Percentiles rank a stretch among this genome's conserved stretches.
phyloP scores from a whole-genome alignment of 2,888 invertebrate genomes.

The Desoria tigrina region DNA sequence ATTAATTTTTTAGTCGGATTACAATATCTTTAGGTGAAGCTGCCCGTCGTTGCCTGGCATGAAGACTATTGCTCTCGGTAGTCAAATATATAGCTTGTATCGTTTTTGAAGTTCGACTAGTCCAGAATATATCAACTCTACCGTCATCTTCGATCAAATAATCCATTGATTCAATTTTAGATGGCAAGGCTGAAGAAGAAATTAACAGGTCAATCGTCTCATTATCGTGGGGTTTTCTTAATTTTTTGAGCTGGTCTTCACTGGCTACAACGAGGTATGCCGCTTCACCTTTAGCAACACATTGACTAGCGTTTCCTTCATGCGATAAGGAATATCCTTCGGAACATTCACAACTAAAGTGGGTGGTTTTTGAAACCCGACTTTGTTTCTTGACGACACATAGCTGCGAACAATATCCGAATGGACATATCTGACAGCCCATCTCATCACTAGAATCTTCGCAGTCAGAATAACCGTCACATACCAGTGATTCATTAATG shows the following conservation, averaged over 20 bases:
- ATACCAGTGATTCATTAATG: background rate
- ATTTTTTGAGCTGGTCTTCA: slow-evolving; percentile 61
- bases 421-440: slow-evolving; percentile 63
- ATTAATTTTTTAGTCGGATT: slow-evolving; percentile 13
- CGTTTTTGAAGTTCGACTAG: slow-evolving; percentile 36
- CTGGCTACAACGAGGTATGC: slow-evolving; percentile 69
- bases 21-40: slow-evolving; percentile 3
- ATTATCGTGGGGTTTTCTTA: slow-evolving; percentile 60
- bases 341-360: slow-evolving; percentile 66
- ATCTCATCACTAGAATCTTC: slow-evolving; percentile 57
- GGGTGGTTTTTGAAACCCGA: slow-evolving; percentile 53
- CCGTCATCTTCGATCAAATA: slow-evolving; percentile 45
- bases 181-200: slow-evolving; percentile 56
- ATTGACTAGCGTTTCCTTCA: slow-evolving; percentile 54
- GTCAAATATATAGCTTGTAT: slow-evolving; percentile 39
- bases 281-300: slow-evolving; percentile 60
- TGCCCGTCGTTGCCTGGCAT: slow-evolving; percentile 25
- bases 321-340: slow-evolving; percentile 61
- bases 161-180: slow-evolving; percentile 63
- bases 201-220: slow-evolving; percentile 51
- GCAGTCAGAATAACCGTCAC: background rate
- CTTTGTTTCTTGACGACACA: slow-evolving; percentile 67
- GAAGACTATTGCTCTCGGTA: slow-evolving; percentile 17
- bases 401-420: slow-evolving; percentile 76
- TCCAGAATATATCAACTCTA: slow-evolving; percentile 44